phyloP scores from a whole-genome alignment of 1,140 invertebrate species.

The Drosophila malerkotliana region DNA sequence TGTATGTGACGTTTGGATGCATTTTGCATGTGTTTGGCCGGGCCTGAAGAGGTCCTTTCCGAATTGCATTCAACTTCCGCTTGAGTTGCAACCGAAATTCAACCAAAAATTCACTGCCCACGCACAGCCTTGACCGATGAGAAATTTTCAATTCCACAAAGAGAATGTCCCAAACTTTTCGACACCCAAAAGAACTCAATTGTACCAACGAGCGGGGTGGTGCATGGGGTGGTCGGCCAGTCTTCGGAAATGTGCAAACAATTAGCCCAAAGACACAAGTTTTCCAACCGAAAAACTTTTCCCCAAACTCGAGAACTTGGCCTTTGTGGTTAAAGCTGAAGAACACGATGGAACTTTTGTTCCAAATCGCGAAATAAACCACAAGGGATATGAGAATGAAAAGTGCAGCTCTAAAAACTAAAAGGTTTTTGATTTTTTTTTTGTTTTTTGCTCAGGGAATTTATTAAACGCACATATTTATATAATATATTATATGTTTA shows the following conservation, averaged over 20 bases:
- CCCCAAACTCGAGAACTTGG: slow-evolving; percentile 14
- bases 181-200: background rate
- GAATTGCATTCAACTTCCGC: slow-evolving; percentile 36
- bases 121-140: slow-evolving; percentile 12
- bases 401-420: background rate
- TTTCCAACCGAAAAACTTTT: slow-evolving; percentile 24
- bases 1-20: slow-evolving; percentile 40
- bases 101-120: background rate
- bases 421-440: too few relatives aligned
- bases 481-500: too few relatives aligned
- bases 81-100: slow-evolving; percentile 23
- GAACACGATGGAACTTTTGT: background rate
- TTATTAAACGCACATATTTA: too few relatives aligned
- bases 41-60: background rate
- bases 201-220: too few relatives aligned
- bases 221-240: too few relatives aligned
- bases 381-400: background rate
- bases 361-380: background rate
- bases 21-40: slow-evolving; percentile 24
- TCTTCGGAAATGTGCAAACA: slow-evolving; percentile 40
- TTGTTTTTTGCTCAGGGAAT: too few relatives aligned
- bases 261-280: slow-evolving; percentile 42
- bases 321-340: slow-evolving; percentile 6
- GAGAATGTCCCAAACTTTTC: background rate
- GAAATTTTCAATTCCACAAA: slow-evolving; percentile 10